phyloP scores from a whole-genome alignment of 2,888 invertebrate species.

The Aleiodes alternator region DNA sequence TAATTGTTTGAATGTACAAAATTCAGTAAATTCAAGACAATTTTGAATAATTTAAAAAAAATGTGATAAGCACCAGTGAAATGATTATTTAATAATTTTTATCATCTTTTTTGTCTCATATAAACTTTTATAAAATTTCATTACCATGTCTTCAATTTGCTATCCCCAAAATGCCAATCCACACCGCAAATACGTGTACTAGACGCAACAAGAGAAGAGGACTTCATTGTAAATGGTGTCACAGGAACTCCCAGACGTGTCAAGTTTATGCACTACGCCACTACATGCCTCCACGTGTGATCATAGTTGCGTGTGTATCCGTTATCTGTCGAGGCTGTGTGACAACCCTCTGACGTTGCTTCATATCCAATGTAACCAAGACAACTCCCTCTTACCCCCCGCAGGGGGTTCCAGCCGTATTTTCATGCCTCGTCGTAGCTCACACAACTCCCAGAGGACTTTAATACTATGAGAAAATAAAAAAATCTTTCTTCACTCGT shows the following conservation, averaged over 20 bases:
- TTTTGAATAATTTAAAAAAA: too few species aligned
- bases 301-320: background rate
- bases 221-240: slow-evolving; percentile 51
- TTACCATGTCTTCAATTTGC: slow-evolving; percentile 11
- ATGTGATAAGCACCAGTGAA: too few species aligned
- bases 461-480: too few species aligned
- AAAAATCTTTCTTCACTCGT: too few species aligned
- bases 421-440: background rate
- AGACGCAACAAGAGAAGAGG: slow-evolving; percentile 50
- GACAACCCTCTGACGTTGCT: background rate
- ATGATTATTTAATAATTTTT: too few species aligned
- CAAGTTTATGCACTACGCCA: slow-evolving; percentile 21
- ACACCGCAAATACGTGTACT: slow-evolving; percentile 52
- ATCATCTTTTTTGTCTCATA: too few species aligned
- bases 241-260: slow-evolving; percentile 44
- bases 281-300: slow-evolving; percentile 18
- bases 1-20: too few species aligned
- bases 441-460: too few species aligned
- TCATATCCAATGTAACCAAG: slow-evolving; percentile 18
- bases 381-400: background rate
- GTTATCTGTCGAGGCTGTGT: slow-evolving; percentile 1
- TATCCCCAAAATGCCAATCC: slow-evolving; percentile 51
- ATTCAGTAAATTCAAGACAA: too few species aligned
- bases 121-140: background rate
- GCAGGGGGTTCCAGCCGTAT: background rate